These are phyloP conservation scores for Pygoscelis adeliae DNA, from an alignment of 2,113 vertebrate genomes.

Conservation along the genomic window DNA sequence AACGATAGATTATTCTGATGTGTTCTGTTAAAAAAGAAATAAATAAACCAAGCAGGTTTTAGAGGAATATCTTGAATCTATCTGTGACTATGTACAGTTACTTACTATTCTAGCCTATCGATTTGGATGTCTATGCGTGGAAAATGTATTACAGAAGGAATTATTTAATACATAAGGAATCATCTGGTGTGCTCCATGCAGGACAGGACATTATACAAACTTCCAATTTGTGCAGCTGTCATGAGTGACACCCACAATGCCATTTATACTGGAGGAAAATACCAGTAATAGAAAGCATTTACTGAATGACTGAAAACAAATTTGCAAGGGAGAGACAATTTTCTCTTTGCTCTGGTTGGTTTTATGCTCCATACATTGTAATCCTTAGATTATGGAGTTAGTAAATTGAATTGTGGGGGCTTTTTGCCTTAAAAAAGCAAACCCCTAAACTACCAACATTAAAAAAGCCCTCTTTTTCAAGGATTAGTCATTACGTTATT, in stretches of 20 bases:
- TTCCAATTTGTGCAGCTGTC: background rate
- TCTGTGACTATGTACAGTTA: background rate
- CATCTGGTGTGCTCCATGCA: background rate
- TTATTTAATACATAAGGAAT: background rate
- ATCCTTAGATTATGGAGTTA: background rate
- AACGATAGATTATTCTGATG: constrained; percentile 9
- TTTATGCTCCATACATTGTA: background rate
- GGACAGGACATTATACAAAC: background rate
- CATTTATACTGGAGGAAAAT: background rate
- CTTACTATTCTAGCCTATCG: background rate
- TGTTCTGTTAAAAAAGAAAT: background rate
- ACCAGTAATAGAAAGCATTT: background rate
- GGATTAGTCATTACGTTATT: background rate
- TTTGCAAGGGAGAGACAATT: background rate
- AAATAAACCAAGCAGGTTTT: background rate
- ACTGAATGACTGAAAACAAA: background rate
- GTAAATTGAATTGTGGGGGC: background rate
- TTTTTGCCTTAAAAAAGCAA: background rate
- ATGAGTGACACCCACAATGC: background rate
- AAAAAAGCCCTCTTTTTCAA: background rate
- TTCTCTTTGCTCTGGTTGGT: background rate
- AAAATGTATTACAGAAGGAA: background rate
- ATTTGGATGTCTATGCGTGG: background rate
- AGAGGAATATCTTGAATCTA: background rate
- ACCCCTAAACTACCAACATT: background rate